phyloP scores from a whole-genome alignment of 2,797 vertebrate genomes.

The Onychomys torridus region DNA sequence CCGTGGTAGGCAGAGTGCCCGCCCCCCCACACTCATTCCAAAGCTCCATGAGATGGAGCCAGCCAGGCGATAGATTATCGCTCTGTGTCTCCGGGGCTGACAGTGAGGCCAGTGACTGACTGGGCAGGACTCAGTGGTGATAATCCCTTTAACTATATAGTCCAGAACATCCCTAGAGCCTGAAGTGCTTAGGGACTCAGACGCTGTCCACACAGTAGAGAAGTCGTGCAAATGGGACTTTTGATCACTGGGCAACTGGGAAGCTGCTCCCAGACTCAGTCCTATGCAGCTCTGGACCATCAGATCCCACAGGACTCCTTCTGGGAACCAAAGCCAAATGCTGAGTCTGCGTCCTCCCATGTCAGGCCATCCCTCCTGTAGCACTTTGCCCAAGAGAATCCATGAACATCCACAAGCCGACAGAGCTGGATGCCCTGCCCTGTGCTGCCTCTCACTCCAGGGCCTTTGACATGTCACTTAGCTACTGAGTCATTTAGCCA shows the following conservation, averaged over 20 bases:
- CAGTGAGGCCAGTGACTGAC: conserved; percentile 74
- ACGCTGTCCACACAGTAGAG: not conserved
- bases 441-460: rapidly evolving
- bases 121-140: not conserved
- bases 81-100: conserved; percentile 70
- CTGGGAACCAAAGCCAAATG: not conserved
- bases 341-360: rapidly evolving
- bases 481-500: not conserved
- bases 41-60: not conserved
- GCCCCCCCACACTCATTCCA: conserved; percentile 62
- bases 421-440: not conserved
- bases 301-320: too few relatives aligned
- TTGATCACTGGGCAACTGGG: not conserved
- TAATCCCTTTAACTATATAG: not conserved
- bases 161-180: not conserved
- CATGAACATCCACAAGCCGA: not conserved
- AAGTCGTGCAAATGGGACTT: not conserved
- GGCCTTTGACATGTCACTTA: not conserved
- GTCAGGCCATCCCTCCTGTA: rapidly evolving
- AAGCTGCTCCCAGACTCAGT: not conserved
- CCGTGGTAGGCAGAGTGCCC: conserved; percentile 72
- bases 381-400: not conserved
- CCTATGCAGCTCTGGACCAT: not conserved
- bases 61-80: not conserved
- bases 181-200: not conserved